Evolutionary conservation across 2,888 invertebrate genomes (phyloP), one percentile per base, ranked within the genome.

Genomic region (Ichneumon xanthorius): DNA sequence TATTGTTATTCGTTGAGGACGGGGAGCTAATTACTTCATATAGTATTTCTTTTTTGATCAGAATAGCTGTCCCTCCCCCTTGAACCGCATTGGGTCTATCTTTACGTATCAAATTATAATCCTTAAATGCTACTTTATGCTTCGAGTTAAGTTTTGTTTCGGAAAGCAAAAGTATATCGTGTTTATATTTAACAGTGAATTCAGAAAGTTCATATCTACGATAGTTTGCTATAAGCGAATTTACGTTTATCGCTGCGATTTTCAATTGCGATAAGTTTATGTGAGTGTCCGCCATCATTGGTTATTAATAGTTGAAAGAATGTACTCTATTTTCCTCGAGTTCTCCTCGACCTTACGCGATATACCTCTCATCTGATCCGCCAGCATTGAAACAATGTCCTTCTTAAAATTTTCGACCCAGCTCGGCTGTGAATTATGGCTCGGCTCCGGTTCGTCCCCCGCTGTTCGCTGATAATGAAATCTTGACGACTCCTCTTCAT

Each of bases 61-160:
- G 16, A 4, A 71, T 79, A 2, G 79, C 79, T n/a, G n/a, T n/a
- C n/a, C 79, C 71, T 9, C 79, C 79, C 4, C 79, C 71, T 78
- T 55, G 53, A 11, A 7, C 2, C 3, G 63, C 9, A 14, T 63
- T 63, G 2, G 63, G 63, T 14, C 63, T 33, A 14, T 63, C 63
- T 16, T 63, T 63, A 5, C 63, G 33, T 3, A 63, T 33, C 2
- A 63, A 0, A 11, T 58, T 6, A 22, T 22, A 26, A 22, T 58
- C 22, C 22, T 58, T 33, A 6, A 63, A 63, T 0, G 33, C 33
- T 4, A 63, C 4, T 63, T 63, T 63, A 16, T 63, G 33, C 0
- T 63, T 63, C 14, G 33, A 6, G 4, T 63, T 33, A 0, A 63
- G 63, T 33, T 63, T 63, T 63, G 63, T 63, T 63, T 63, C 63